Evolutionary conservation across 2,113 vertebrate genomes (phyloP), one percentile per base, ranked within the genome.

Genomic region (Motacilla tschutschensis): DNA sequence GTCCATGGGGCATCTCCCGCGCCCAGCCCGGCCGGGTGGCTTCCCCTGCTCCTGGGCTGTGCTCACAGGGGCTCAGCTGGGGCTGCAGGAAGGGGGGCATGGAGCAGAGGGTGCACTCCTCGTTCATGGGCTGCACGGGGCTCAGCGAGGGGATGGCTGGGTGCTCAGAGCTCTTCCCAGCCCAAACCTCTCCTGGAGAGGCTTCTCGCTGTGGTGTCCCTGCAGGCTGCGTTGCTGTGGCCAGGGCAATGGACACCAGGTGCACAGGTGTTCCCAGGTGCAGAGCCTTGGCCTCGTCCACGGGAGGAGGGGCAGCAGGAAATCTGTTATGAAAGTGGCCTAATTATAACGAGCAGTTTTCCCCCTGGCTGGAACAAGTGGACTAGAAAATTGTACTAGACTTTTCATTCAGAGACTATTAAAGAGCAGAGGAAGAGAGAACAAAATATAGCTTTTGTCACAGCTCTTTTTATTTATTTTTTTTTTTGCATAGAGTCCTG

Each of bases 321-420:
- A 71, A 80, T 74, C 22, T 13, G 47, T 91, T 93, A 91, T 48
- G 88, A 92, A 94, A 90, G 79, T 18, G 77, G 24, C 76, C 91
- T 90, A 85, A 93, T 94, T 93, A 82, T 9, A 47, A 36, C 0
- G 8, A 89, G 76, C 62, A 43, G 40, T 58, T 88, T 90, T 46
- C 33, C 60, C 67, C 57, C 54, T 2, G 58, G 64, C 65, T 89
- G 82, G 79, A 91, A 50, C 87, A 87, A 74, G 53, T 54, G 87
- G 72, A 67, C 69, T 83, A 92, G 93, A 92, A 94, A 93, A 95
- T 89, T 81, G 66, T 54, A 63, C 48, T 74, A 58, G 89, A 64
- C 76, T 89, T 69, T 87, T 85, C 69, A 60, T 74, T 93, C 73
- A 40, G 65, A 78, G 38, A 17, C 58, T 66, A 38, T 92, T 90